Evolutionary conservation across 2,797 vertebrate genomes (phyloP), one percentile per base, ranked within the genome.

Genomic region (Centropyge bicolor): DNA sequence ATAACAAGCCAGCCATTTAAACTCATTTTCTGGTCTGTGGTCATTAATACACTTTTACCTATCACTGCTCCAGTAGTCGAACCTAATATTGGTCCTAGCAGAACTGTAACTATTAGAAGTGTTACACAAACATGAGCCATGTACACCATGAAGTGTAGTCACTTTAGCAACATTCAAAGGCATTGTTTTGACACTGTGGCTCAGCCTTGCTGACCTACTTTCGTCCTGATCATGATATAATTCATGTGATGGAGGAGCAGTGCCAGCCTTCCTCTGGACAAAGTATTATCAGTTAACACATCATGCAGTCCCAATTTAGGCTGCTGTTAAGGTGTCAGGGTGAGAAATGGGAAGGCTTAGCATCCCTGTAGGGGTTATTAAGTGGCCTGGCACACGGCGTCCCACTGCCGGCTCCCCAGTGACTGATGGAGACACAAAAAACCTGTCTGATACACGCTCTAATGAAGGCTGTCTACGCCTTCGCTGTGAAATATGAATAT

Each of bases 221-320:
- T 64, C 41, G 63, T 78, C 69, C 51, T 64, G 52, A 76, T 77
- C 62, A 62, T 74, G 74, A 78, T 60, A 67, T 78, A 74, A 76
- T 76, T 76, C 73, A 76, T 67, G 77, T 81, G 68, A 81, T 54
- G 46, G 27, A 41, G 41, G 13, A 36, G 36, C 31, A 51, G 74
- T 7, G 36, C 43, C 55, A 48, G 68, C 46, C 59, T 70, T 72
- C 49, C 70, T 72, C 66, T 73, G 64, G 70, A 76, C 74, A 64
- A 81, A 71, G 76, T 87, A 80, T 86, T 71, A 86, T 82, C 88
- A 81, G 86, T 90, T 88, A 88, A 81, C 87, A 80, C 76, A 83
- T 89, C 82, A 86, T 83, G 79, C 78, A 22, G 80, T 77, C 83
- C 75, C 77, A 83, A 78, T 90, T 91, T 83, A 59, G 81, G 74